Percentiles rank a stretch among this genome's conserved stretches.
phyloP scores from a whole-genome alignment of 2,113 vertebrate genomes.

The Corythaeola cristata region DNA sequence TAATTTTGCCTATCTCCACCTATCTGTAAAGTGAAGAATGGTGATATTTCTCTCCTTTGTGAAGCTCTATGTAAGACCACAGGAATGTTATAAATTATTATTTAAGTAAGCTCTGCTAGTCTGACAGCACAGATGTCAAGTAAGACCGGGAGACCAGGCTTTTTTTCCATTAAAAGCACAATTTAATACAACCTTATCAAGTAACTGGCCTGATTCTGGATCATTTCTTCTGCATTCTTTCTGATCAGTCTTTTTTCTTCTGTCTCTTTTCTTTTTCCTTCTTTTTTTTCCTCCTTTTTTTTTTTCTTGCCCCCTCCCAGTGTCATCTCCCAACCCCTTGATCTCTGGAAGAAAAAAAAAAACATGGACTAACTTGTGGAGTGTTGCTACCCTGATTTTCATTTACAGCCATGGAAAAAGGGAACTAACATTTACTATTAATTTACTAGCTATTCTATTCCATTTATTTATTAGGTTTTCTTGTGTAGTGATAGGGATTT shows the following conservation, averaged over 20 bases:
- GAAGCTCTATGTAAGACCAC: background rate
- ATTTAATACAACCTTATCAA: background rate
- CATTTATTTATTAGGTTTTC: background rate
- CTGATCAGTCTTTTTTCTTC: background rate
- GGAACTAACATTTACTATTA: background rate
- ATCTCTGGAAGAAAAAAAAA: background rate
- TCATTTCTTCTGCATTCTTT: background rate
- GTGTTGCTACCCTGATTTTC: background rate
- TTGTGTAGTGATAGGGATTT: background rate
- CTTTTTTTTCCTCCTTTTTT: rapidly evolving
- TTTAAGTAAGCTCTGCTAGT: background rate
- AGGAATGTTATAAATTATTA: background rate
- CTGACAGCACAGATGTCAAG: background rate
- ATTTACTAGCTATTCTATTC: background rate
- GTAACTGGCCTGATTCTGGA: background rate
- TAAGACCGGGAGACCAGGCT: background rate
- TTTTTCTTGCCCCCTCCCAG: too few relatives aligned
- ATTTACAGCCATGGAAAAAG: background rate
- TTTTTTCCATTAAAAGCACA: background rate
- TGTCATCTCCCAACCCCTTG: too few relatives aligned
- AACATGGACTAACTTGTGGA: background rate
- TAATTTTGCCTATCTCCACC: background rate
- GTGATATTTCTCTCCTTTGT: background rate
- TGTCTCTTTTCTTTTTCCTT: too few relatives aligned
- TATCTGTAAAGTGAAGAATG: background rate